Conservation (phyloP, 2,888 invertebrate genomes). For the Miltochrista miniata region DNA sequence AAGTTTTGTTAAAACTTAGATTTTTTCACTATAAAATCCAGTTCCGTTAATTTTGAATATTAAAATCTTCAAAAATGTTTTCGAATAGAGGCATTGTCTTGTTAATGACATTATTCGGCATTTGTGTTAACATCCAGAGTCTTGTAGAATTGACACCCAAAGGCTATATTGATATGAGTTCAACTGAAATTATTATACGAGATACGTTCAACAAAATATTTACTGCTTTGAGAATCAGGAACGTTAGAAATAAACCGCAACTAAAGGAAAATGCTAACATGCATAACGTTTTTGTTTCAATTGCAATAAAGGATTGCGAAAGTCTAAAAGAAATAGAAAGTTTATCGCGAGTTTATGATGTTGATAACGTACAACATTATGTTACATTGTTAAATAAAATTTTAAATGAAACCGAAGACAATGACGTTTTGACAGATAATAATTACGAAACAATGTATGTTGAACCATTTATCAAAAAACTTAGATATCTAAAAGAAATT, state of each 20-base stretch:
- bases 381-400: constrained; percentile 52
- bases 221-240: constrained; percentile 42
- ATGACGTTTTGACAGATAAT: constrained; percentile 10
- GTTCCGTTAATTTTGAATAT: neutral
- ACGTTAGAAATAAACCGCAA: constrained; percentile 33
- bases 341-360: constrained; percentile 43
- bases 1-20: neutral
- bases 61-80: neutral
- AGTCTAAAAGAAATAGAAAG: constrained; percentile 47
- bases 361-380: constrained; percentile 46
- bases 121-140: constrained; percentile 18
- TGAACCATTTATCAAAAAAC: constrained; percentile 38
- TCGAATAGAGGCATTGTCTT: neutral
- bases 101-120: constrained; percentile 11
- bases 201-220: constrained; percentile 52
- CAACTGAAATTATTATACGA: constrained; percentile 45
- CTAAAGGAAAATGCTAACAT: constrained; percentile 48
- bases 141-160: constrained; percentile 35
- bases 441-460: constrained; percentile 36
- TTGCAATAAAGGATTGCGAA: constrained; percentile 48
- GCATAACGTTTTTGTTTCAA: constrained; percentile 53
- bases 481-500: neutral
- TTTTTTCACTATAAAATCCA: neutral
- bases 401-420: constrained; percentile 44
- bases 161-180: constrained; percentile 37